Base-by-base conservation (phyloP, 2,888 invertebrate genomes). In the Cosmopolites sordidus region DNA sequence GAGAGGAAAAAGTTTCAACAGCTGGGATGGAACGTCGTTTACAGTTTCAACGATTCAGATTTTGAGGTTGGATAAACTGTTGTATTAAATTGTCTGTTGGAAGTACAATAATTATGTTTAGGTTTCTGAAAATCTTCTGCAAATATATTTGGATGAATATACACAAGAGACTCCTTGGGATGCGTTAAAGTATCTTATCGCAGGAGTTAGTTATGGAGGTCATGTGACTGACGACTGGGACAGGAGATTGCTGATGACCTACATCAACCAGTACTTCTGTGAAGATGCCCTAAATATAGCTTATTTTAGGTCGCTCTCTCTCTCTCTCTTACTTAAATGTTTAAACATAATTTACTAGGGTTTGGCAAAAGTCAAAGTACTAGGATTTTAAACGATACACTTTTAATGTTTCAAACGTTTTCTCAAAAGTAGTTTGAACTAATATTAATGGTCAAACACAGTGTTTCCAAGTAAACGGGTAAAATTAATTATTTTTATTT, bases 21-120 rank as follows among this genome's bases (percentile, higher is more conserved):
- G 73, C 81, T 93, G 18, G 93, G 93, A 0, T 93, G 92, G 87
- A 93, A 93, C 70, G 87, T 90, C 2, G 77, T 87, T 29, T 93
- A 93, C 67, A 89, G 90, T 73, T 93, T 93, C 71, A 93, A 92
- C 65, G 92, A 92, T 71, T 87, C 92, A 0, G 93, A 93, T 72
- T 93, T 92, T 75, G 90, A 91, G 75, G 90, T 90, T 63, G 73
- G 71, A 62, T 81, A 81, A 14, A 51, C 16, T 40, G n/a, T n/a
- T 18, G 15, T 47, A 15, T 41, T 16, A 41, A 16, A 6, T 11
- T 27, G 9, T 27, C 27, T 6, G 5, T 27, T 27, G 27, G 9
- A 27, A 27, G 9, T 27, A 6, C 4, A 14, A 43, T 14, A 33
- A 16, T n/a, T 29, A 48, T n/a, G n/a, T 51, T 0, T 62, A 86